Percentiles rank a stretch among this genome's conserved stretches.
Evolutionary conservation across 2,888 invertebrate genomes (phyloP).

Genomic region (Microdon myrmicae): DNA sequence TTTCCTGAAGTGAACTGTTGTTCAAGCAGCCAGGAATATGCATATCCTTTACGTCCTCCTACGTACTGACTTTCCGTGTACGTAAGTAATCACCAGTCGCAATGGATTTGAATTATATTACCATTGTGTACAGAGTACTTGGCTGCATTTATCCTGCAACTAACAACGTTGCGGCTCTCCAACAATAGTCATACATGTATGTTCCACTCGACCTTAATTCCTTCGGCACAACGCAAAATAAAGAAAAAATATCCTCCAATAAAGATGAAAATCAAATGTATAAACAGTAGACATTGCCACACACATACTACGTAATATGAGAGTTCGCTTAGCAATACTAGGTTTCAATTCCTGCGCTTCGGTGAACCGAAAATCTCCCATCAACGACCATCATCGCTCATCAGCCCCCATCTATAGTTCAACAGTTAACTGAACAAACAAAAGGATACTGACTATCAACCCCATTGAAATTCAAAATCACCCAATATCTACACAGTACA

Average conservation of each 20-base stretch:
- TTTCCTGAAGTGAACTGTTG: constrained; percentile 30
- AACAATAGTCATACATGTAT: constrained; percentile 40
- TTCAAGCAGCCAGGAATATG: constrained; percentile 26
- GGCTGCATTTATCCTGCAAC: constrained; percentile 39
- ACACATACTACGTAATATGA: no score
- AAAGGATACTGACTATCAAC: no score
- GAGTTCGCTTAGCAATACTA: no score
- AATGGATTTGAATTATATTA: constrained; percentile 49
- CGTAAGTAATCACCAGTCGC: constrained; percentile 44
- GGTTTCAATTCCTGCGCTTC: no score
- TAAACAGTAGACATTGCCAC: no score
- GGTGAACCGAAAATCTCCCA: no score
- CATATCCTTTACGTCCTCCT: constrained; percentile 39
- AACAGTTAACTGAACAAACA: no score
- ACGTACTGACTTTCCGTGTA: no score
- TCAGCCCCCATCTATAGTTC: no score
- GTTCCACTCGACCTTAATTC: constrained; percentile 47
- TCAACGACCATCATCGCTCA: no score
- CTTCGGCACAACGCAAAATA: constrained; percentile 14
- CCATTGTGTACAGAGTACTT: constrained; percentile 47
- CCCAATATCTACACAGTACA: no score
- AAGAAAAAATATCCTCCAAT: constrained; percentile 6
- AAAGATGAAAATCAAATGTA: constrained; percentile 19
- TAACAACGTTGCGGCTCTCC: constrained; percentile 40
- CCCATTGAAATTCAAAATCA: no score